Evolutionary conservation across 1,140 invertebrate species (phyloP).

Genomic region (Apolygus lucorum): DNA sequence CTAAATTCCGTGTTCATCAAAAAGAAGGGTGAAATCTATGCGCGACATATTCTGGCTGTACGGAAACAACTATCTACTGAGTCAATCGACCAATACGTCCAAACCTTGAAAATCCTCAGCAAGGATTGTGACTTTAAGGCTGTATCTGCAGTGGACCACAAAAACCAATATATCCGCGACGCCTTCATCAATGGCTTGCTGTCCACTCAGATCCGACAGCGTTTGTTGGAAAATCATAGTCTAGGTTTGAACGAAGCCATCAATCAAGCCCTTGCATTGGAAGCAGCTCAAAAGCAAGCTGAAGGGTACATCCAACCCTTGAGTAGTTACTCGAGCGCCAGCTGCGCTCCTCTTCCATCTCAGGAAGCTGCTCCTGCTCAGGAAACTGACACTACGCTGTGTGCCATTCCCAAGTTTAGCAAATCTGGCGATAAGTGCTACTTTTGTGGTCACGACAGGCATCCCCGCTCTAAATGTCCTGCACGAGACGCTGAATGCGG

Average conservation of each 20-base stretch:
- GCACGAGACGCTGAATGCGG: not conserved
- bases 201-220: conserved; percentile 15
- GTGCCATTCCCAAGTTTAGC: not conserved
- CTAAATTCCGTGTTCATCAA: not conserved
- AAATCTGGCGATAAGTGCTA: conserved; percentile 6
- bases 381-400: not conserved
- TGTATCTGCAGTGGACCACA: not conserved
- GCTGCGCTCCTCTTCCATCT: too few species aligned
- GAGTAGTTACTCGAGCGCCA: not conserved
- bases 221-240: conserved; percentile 13
- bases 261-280: not conserved
- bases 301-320: not conserved
- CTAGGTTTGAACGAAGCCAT: not conserved
- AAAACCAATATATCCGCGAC: not conserved
- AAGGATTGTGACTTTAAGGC: conserved; percentile 10
- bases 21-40: not conserved
- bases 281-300: conserved; percentile 4
- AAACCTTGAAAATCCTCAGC: not conserved
- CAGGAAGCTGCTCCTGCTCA: not conserved
- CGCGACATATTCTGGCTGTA: not conserved
- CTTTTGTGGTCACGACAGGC: not conserved
- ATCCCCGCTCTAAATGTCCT: not conserved
- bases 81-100: not conserved
- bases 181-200: conserved; percentile 20
- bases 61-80: not conserved